Evolutionary conservation across 2,797 vertebrate species (phyloP), one percentile per base, ranked within the genome.

Genomic region (Fundulus diaphanus): DNA sequence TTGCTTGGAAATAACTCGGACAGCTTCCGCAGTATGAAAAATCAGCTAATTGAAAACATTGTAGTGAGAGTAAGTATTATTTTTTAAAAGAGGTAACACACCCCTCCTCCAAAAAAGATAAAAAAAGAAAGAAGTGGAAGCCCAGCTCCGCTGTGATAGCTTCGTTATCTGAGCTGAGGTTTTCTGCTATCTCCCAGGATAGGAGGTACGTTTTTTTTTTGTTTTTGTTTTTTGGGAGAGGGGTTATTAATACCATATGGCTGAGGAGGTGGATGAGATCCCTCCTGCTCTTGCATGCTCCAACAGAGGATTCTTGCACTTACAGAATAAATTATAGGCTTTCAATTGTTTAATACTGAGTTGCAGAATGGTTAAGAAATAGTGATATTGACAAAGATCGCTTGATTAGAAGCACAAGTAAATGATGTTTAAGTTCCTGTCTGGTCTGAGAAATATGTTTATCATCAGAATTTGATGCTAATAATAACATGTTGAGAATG

Each of bases 1-100:
- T 92, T 90, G 84, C 87, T 85, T 87, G 76, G 87, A 84, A 90
- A 89, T 93, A 90, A 88, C 85, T 87, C 68, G 46, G 87, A 86
- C 83, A 81, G 77, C 57, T 77, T 86, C 84, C 76, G 78, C 85
- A 89, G 78, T 72, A 86, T 72, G 84, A 85, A 78, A 82, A 89
- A 88, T 81, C 72, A 85, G 69, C 86, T 85, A 84, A 83, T 81
- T 79, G 83, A 88, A 92, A 86, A 86, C 51, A 52, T 65, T 68
- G 61, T 40, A 24, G 27, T 40, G 5, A 61, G 61, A 70, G 74
- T 75, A 72, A 56, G 51, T 40, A 63, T 48, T 59, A 66, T 42
- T 74, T 82, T 80, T 67, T 72, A 79, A 71, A 80, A 79, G 77
- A 71, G 73, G 49, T 42, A 79, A 74, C 8, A 22, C 31, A 12